Evolutionary conservation across 92 coral and sea anemone genomes (phyloP).

Genomic region (Palythoa grandiflora): DNA sequence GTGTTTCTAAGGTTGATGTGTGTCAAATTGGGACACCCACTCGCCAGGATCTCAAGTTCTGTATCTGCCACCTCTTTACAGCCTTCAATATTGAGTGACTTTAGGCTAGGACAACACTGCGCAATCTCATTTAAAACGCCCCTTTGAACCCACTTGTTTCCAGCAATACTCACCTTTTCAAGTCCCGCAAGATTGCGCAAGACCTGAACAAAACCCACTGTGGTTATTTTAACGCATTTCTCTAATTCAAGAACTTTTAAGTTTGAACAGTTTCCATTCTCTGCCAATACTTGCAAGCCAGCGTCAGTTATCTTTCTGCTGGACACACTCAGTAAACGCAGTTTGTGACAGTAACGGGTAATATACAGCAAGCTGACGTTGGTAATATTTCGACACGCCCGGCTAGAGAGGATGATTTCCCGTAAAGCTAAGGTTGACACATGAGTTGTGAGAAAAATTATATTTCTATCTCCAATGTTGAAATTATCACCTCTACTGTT

Average conservation of each 20-base stretch:
- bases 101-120: constrained; percentile 55
- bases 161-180: constrained; percentile 65
- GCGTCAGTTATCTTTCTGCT: constrained; percentile 74
- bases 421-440: constrained; percentile 60
- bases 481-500: constrained; percentile 14
- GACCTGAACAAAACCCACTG: constrained; percentile 61
- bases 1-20: constrained; percentile 78
- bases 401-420: constrained; percentile 76
- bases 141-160: constrained; percentile 66
- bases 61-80: constrained; percentile 77
- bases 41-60: constrained; percentile 66
- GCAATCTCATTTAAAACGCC: constrained; percentile 60
- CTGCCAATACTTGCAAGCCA: constrained; percentile 74
- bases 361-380: constrained; percentile 74
- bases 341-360: constrained; percentile 74
- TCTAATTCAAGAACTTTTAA: constrained; percentile 71
- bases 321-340: constrained; percentile 61
- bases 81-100: constrained; percentile 73
- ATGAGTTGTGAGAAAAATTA: constrained; percentile 61
- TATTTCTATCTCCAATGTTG: constrained; percentile 58
- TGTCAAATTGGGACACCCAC: constrained; percentile 43
- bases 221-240: constrained; percentile 65
- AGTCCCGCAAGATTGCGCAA: constrained; percentile 59
- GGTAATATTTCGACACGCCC: constrained; percentile 66
- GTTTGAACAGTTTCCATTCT: constrained; percentile 55